Conservation (phyloP, 2,797 vertebrate genomes). For the Fratercula arctica region DNA sequence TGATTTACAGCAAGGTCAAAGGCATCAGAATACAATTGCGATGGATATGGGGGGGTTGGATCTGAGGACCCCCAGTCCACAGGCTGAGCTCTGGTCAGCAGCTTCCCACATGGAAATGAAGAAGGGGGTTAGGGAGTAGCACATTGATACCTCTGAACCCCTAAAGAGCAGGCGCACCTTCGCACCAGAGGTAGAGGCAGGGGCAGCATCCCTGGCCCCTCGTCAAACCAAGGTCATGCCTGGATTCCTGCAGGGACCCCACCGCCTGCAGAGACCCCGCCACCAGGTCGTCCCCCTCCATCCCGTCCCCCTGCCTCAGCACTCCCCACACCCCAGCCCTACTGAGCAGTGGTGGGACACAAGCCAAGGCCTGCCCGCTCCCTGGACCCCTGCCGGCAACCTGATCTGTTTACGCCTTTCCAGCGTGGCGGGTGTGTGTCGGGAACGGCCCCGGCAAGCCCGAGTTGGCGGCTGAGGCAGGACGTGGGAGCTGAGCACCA, state of each 20-base stretch:
- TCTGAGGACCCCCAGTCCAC: not conserved
- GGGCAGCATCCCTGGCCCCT: not conserved
- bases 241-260: rapidly evolving
- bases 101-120: rapidly evolving
- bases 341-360: not conserved
- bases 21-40: not conserved
- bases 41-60: not conserved
- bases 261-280: rapidly evolving
- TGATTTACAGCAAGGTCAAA: not conserved
- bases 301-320: not conserved
- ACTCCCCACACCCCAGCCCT: not conserved
- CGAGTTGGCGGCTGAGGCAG: not conserved
- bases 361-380: slow-evolving; percentile 63
- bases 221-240: not conserved
- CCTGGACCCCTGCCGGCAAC: slow-evolving; percentile 60
- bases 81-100: not conserved
- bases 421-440: not conserved
- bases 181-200: not conserved
- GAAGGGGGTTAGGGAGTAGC: not conserved
- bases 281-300: not conserved
- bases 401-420: slow-evolving; percentile 51
- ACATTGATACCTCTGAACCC: not conserved
- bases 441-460: slow-evolving; percentile 46
- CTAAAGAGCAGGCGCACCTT: not conserved
- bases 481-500: not conserved